Conservation (phyloP, 2,797 vertebrate species). For the Calcarius lapponicus region DNA sequence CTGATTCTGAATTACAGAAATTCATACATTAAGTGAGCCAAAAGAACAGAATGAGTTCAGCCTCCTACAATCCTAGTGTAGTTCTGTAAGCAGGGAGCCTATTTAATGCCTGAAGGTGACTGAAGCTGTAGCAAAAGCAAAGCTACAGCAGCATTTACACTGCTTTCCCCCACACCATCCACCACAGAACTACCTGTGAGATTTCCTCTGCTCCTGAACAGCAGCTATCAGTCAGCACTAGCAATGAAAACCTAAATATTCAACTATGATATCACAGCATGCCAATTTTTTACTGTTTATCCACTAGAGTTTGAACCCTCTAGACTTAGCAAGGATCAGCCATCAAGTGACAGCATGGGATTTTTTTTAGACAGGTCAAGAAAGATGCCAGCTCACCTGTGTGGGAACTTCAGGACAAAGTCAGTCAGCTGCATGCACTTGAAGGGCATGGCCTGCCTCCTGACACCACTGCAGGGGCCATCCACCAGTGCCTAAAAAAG, state of each 20-base stretch:
- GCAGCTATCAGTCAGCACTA: not conserved
- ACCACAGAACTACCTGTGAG: not conserved
- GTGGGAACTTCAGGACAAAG: constrained; percentile 95
- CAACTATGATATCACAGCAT: rapidly evolving
- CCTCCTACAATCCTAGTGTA: not conserved
- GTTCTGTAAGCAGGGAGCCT: rapidly evolving
- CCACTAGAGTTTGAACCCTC: not conserved
- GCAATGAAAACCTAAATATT: not conserved
- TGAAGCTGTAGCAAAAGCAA: not conserved
- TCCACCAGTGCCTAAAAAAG: constrained; percentile 89
- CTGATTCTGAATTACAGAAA: not conserved
- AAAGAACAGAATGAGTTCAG: not conserved
- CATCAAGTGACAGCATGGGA: not conserved
- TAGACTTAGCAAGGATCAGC: not conserved
- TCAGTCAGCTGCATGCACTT: constrained; percentile 99
- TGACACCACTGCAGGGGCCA: constrained; percentile 91
- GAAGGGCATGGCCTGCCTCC: constrained; percentile 94
- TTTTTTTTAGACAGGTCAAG: not conserved
- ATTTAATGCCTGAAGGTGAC: not conserved
- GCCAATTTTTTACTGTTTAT: not conserved
- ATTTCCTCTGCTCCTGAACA: not conserved
- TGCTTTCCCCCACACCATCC: not conserved
- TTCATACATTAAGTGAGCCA: not conserved
- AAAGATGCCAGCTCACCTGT: constrained; percentile 80
- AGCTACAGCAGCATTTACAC: not conserved